These are phyloP conservation scores for Diloba caeruleocephala DNA, from an alignment of 2,888 invertebrate species.

Conservation along the genomic window DNA sequence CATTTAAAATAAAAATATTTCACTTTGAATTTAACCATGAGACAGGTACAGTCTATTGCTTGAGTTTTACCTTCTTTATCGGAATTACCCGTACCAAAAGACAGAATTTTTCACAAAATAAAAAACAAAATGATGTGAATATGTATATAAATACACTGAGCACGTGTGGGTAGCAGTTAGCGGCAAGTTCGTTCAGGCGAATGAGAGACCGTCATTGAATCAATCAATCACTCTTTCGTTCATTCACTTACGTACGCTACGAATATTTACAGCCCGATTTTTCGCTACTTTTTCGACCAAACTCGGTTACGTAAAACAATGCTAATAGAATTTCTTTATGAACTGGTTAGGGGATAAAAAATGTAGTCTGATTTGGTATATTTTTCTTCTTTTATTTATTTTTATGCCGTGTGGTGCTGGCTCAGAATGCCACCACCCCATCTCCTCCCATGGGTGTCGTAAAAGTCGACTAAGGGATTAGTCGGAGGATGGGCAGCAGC, in stretches of 20 bases:
- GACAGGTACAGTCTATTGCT: too few relatives aligned
- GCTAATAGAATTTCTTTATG: constrained; percentile 11
- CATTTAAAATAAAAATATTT: too few relatives aligned
- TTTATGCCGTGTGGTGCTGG: too few relatives aligned
- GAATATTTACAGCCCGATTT: constrained; percentile 23
- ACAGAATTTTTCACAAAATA: not conserved
- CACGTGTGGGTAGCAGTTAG: constrained; percentile 9
- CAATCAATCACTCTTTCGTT: constrained; percentile 45
- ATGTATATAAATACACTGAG: too few relatives aligned
- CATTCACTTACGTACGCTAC: constrained; percentile 39
- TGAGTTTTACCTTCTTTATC: too few relatives aligned
- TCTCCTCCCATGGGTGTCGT: too few relatives aligned
- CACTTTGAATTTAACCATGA: too few relatives aligned
- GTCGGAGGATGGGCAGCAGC: too few relatives aligned
- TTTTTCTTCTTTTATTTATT: too few relatives aligned
- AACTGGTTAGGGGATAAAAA: constrained; percentile 2
- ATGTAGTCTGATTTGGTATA: too few relatives aligned
- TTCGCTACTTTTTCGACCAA: constrained; percentile 14
- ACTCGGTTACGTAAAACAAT: constrained; percentile 18
- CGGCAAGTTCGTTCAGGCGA: constrained; percentile 32
- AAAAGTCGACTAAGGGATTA: too few relatives aligned
- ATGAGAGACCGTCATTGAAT: constrained; percentile 44
- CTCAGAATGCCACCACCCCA: too few relatives aligned
- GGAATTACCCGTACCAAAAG: not conserved
- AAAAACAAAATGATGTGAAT: constrained; percentile 11